Percentiles rank a stretch among this genome's conserved stretches.
These are phyloP conservation scores for Thaumatotibia leucotreta DNA, from an alignment of 1,140 invertebrate species.

Conservation along the genomic window DNA sequence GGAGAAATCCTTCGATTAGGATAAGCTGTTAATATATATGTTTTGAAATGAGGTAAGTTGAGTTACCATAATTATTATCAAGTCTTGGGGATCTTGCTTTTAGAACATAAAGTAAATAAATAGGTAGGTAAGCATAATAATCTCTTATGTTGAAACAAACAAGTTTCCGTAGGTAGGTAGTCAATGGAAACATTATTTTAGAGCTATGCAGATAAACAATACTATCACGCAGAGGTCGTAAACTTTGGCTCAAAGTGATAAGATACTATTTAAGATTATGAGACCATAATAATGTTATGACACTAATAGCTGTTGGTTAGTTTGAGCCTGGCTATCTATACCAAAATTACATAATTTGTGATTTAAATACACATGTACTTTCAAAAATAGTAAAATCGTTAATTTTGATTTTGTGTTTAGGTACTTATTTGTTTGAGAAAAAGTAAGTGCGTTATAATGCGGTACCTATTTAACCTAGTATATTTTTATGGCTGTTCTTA, in stretches of 20 bases:
- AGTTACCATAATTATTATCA: too few relatives aligned
- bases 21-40: not conserved
- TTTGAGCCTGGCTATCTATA: not conserved
- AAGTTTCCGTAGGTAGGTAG: not conserved
- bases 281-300: not conserved
- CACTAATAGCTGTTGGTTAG: not conserved
- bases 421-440: too few relatives aligned
- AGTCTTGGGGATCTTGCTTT: too few relatives aligned
- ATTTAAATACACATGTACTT: not conserved
- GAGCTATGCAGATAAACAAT: too few relatives aligned
- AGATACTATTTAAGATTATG: constrained; percentile 1
- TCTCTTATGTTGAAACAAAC: too few relatives aligned
- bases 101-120: too few relatives aligned
- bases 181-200: not conserved
- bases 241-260: constrained; percentile 20
- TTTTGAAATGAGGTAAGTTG: not conserved
- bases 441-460: too few relatives aligned
- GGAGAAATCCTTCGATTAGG: not conserved
- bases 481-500: too few relatives aligned
- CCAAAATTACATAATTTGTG: not conserved
- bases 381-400: not conserved
- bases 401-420: not conserved
- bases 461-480: too few relatives aligned
- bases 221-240: constrained; percentile 20
- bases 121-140: too few relatives aligned